These are phyloP conservation scores for Aphelenchoides fujianensis DNA, from an alignment of 1,140 invertebrate species.

Conservation along the genomic window DNA sequence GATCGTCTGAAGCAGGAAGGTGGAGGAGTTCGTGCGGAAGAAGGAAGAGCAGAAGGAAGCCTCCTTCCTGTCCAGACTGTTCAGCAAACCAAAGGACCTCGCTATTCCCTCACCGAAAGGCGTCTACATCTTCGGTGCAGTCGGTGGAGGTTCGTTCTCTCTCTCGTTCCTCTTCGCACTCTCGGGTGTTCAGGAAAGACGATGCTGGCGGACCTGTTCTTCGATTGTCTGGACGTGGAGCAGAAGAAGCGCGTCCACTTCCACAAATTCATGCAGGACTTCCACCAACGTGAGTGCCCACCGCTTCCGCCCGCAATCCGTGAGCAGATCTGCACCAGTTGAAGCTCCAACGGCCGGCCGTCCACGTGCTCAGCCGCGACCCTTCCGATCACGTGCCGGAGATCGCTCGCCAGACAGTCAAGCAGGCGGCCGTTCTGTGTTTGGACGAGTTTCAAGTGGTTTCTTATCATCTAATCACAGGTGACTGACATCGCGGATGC, in stretches of 20 bases:
- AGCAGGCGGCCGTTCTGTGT: conserved; percentile 85
- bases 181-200: conserved; percentile 86
- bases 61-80: conserved; percentile 20
- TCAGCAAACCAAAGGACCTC: neutral
- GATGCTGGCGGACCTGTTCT: conserved; percentile 98
- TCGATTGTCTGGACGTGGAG: conserved; percentile 71
- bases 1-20: conserved; percentile 31
- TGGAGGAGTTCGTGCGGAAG: conserved; percentile 39
- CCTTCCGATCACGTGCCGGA: conserved; percentile 89
- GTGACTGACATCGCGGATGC: conserved; percentile 97
- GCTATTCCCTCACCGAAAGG: conserved; percentile 60
- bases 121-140: conserved; percentile 67
- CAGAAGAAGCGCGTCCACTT: conserved; percentile 85
- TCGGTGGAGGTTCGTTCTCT: too few relatives aligned
- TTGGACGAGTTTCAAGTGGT: conserved; percentile 99
- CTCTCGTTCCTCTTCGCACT: too few relatives aligned
- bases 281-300: conserved; percentile 70
- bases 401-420: conserved; percentile 80
- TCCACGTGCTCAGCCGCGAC: conserved; percentile 67
- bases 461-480: too few relatives aligned
- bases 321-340: conserved; percentile 64
- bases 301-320: neutral
- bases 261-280: conserved; percentile 93
- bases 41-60: conserved; percentile 14
- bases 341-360: conserved; percentile 48